Evolutionary conservation across 2,888 invertebrate genomes (phyloP), one percentile per base, ranked within the genome.

Genomic region (Xestia sexstrigata): DNA sequence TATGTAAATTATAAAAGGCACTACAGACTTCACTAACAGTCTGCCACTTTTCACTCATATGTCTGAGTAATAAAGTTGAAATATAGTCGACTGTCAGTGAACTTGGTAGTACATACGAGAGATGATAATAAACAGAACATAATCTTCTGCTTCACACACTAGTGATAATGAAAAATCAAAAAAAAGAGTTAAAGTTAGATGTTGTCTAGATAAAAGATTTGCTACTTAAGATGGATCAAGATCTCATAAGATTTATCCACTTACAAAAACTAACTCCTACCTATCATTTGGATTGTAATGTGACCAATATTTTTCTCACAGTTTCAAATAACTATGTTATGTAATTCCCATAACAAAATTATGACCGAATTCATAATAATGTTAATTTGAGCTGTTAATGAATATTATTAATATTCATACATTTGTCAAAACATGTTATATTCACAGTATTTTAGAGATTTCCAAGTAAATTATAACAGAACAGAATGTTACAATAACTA

Each of bases 121-220:
- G 55, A 60, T 49, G 55, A 58, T 65, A 63, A 66, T 45, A 68
- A 55, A 30, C n/a, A 26, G n/a, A 76, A 77, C 35, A 62, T 55
- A 67, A 74, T 81, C 55, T 65, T 79, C 47, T 17, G 13, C 55
- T 88, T 82, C 13, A 52, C 70, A 76, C 68, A 35, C 35, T n/a
- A 15, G 52, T 69, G 86, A 76, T 77, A 79, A 78, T 86, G 35
- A 39, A 65, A 60, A 78, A 58, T 47, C 58, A 45, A 74, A 74
- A 74, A 35, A 45, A 77, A 63, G 26, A 30, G 35, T 78, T 76
- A 70, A 77, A 52, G n/a, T 26, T 65, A 74, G 52, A 60, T 1
- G 4, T 45, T 68, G 55, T 68, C n/a, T 39, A 58, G 71, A 81
- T 75, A 81, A 60, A 66, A 74, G 58, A 81, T 84, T 74, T 75